These are phyloP conservation scores for Lepidocolaptes lacrymiger DNA, from an alignment of 2,797 vertebrate species.

Conservation along the genomic window DNA sequence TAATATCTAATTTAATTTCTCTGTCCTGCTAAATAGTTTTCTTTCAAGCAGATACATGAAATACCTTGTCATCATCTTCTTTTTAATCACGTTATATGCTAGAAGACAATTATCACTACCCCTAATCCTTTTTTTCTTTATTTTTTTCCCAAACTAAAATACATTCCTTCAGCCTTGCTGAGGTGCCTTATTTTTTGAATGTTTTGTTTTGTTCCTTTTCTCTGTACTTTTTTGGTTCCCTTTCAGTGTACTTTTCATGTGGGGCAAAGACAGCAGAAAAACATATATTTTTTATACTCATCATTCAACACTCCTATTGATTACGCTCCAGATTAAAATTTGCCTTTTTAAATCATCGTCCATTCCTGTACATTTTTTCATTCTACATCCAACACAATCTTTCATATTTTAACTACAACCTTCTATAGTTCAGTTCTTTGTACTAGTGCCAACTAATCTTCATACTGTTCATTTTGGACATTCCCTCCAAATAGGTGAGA, in stretches of 20 bases:
- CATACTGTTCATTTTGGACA: background rate
- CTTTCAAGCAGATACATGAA: background rate
- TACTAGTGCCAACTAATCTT: background rate
- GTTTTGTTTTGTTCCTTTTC: background rate
- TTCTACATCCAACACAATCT: background rate
- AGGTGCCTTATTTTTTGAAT: background rate
- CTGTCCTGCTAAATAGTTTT: background rate
- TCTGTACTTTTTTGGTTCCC: background rate
- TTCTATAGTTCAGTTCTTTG: background rate
- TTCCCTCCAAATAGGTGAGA: background rate
- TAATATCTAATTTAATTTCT: background rate
- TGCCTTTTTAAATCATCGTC: background rate
- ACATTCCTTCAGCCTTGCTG: background rate
- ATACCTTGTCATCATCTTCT: background rate
- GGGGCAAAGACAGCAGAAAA: background rate
- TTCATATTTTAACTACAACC: background rate
- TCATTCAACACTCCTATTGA: background rate
- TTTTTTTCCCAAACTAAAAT: background rate
- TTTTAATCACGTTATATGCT: background rate
- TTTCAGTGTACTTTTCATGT: background rate
- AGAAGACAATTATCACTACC: background rate
- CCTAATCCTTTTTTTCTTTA: accelerated
- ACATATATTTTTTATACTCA: accelerated
- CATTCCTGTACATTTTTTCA: background rate
- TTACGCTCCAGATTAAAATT: background rate